These are phyloP conservation scores for Stegastes partitus DNA, from an alignment of 2,113 vertebrate species.

Conservation along the genomic window DNA sequence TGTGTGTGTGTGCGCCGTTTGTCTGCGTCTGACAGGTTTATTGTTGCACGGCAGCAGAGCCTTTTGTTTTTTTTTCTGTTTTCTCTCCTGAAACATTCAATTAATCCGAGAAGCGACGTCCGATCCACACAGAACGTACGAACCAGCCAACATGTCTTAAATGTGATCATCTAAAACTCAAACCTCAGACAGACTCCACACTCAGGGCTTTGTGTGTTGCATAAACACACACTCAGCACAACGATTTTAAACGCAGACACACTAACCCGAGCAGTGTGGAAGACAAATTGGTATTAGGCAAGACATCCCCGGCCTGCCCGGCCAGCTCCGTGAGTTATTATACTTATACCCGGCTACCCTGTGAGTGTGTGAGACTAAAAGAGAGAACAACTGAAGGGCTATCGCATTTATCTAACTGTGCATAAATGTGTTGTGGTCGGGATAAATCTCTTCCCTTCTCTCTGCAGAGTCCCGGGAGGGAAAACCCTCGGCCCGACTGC, in stretches of 20 bases:
- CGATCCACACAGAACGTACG: constrained; percentile 3
- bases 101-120: constrained; percentile 74
- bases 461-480: constrained; percentile 66
- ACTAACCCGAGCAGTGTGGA: constrained; percentile 43
- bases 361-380: constrained; percentile 5
- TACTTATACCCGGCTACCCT: constrained; percentile 14
- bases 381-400: constrained; percentile 59
- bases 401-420: constrained; percentile 69
- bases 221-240: constrained; percentile 67
- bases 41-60: constrained; percentile 70
- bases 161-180: no score
- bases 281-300: constrained; percentile 64
- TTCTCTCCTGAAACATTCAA: constrained; percentile 81
- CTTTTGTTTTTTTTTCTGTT: constrained; percentile 75
- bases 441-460: constrained; percentile 70
- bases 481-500: constrained; percentile 61
- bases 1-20: constrained; percentile 54
- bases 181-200: not conserved
- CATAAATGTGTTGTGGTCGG: constrained; percentile 72
- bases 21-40: constrained; percentile 81
- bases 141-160: no score
- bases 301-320: constrained; percentile 53
- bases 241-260: constrained; percentile 70
- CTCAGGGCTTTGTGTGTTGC: constrained; percentile 44
- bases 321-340: constrained; percentile 64